A percentile compares a stretch with the other conserved stretches of the same genome.
Evolutionary conservation across 2,888 invertebrate genomes (phyloP).

Genomic region (Lasiommata megera): DNA sequence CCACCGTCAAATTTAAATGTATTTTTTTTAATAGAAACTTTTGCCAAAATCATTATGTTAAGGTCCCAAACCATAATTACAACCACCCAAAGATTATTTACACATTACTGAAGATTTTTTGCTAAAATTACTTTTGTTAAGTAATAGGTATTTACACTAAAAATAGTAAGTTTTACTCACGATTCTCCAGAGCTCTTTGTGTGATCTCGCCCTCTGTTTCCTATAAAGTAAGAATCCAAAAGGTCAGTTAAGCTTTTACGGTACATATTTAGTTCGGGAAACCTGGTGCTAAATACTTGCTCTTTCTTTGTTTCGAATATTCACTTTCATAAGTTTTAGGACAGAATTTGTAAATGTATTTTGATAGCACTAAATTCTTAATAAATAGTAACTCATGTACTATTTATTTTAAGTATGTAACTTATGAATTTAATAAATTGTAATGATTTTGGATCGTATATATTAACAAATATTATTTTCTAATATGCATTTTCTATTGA

Average conservation of each 20-base stretch:
- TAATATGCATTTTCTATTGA: no score
- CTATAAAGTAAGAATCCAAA: constrained; percentile 37
- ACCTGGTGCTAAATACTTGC: no score
- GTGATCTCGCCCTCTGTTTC: constrained; percentile 53
- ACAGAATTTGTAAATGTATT: no score
- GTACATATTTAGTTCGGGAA: no score
- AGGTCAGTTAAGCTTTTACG: background rate
- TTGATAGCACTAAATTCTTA: no score
- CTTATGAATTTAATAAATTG: no score
- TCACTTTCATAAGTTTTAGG: no score
- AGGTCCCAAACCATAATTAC: constrained; percentile 4
- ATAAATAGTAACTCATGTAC: no score
- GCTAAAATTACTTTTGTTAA: background rate
- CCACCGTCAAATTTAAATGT: background rate
- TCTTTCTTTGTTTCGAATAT: no score
- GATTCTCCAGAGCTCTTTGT: constrained; percentile 73
- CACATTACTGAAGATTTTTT: background rate
- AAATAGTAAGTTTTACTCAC: constrained; percentile 52
- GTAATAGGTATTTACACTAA: background rate
- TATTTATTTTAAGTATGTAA: no score
- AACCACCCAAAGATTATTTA: constrained; percentile 13
- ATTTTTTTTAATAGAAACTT: background rate
- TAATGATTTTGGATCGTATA: no score
- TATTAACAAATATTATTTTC: no score
- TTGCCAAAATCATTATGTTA: background rate